Conservation (phyloP, 2,797 vertebrate genomes). For the Melanitta fusca region DNA sequence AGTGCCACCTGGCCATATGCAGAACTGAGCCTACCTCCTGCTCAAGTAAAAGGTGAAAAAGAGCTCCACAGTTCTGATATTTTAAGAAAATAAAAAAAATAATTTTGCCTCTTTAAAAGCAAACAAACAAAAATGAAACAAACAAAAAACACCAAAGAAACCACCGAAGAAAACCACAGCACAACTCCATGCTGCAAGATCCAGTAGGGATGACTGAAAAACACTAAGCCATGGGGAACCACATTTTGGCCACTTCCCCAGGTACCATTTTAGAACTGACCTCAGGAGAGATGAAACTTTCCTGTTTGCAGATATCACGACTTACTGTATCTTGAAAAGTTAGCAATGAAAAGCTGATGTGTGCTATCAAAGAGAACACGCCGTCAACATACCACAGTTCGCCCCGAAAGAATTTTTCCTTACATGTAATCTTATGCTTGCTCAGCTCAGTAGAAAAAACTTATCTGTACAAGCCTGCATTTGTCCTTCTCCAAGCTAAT, state of each 20-base stretch:
- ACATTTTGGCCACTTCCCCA: background rate
- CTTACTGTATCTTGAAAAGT: background rate
- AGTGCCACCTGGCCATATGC: background rate
- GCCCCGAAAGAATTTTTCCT: background rate
- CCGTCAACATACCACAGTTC: background rate
- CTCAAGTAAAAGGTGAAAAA: background rate
- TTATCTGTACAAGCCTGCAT: background rate
- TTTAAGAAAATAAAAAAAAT: background rate
- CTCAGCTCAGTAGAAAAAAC: fast-evolving
- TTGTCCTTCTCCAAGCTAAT: background rate
- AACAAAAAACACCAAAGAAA: background rate
- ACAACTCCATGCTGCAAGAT: background rate
- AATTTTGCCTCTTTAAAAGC: too few species aligned
- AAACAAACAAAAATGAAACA: background rate
- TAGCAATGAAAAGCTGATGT: too few species aligned
- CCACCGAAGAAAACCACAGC: background rate
- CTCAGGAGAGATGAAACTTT: background rate
- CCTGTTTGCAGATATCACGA: background rate
- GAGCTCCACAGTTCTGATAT: background rate
- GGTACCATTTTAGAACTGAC: background rate
- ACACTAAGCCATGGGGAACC: background rate
- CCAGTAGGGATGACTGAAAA: background rate
- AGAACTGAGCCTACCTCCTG: background rate
- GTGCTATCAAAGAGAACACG: background rate
- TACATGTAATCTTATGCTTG: background rate